Conservation (phyloP, 2,888 invertebrate species). For the Cybosia mesomella region DNA sequence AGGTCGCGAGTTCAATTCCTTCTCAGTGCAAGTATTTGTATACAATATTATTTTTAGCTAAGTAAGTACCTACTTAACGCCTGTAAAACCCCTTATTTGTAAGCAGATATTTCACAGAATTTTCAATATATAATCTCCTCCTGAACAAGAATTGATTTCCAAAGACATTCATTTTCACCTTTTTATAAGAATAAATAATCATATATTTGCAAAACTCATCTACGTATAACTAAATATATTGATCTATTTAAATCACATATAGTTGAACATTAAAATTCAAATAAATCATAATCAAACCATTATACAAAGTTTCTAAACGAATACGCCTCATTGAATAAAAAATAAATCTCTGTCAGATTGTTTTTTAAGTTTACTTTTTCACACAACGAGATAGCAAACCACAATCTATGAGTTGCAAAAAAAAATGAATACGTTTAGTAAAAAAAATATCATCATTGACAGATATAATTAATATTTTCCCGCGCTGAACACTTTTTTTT, state of each 20-base stretch:
- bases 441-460: constrained; percentile 15
- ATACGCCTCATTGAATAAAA: constrained; percentile 6
- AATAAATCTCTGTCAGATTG: constrained; percentile 10
- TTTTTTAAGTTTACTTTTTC: constrained; percentile 6
- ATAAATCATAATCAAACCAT: not conserved
- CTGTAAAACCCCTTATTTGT: not conserved
- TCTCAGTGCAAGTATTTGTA: not conserved
- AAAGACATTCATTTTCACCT: not conserved
- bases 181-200: not conserved
- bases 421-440: not conserved
- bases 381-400: constrained; percentile 16
- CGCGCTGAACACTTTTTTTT: not conserved
- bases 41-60: not conserved
- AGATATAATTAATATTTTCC: constrained; percentile 24
- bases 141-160: not conserved
- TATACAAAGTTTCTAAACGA: not conserved
- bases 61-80: not conserved
- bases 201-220: not conserved
- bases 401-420: not conserved
- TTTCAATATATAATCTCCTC: not conserved
- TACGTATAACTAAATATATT: not conserved
- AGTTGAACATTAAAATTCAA: not conserved
- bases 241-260: not conserved
- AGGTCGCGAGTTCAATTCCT: not conserved
- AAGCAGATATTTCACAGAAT: not conserved